Evolutionary conservation across 2,113 vertebrate genomes (phyloP), one percentile per base, ranked within the genome.

Genomic region (Elephantulus edwardii): DNA sequence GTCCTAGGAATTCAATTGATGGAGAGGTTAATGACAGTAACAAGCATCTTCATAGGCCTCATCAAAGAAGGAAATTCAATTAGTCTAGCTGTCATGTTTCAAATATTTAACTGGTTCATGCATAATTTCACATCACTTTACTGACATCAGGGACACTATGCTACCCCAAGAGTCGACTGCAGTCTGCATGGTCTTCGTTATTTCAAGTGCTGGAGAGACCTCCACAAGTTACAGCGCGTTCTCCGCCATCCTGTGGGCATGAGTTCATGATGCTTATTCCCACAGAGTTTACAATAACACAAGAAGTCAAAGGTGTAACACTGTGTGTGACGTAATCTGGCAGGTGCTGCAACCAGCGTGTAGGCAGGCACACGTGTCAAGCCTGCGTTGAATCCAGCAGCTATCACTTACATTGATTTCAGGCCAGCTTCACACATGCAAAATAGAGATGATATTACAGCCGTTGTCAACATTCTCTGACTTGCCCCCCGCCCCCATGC

Each of bases 51-150:
- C n/a, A 74, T 50, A 66, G 64, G 14, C 16, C 74, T 91, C 74
- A 91, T 60, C 75, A 88, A 85, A 78, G 75, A 79, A 48, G 50
- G 82, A 64, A 85, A 71, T 58, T 77, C 22, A 78, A 4, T 78
- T 62, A 46, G 8, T 78, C 35, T 70, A 87, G 74, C 78, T 40
- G 9, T 46, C 56, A 64, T 30, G 4, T 84, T 91, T 92, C 86
- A 89, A 77, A 89, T 68, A 84, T 83, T 77, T 58, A 42, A 54
- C 72, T 5, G 52, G 79, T 54, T 54, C 28, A 35, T 38, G 60
- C 77, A 91, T 44, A 80, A 72, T 44, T 86, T 80, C 42, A 24
- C 30, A 75, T 78, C 38, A 48, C 38, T 83, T 58, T 79, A 40
- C 58, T 71, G 22, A 46, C 48, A 54, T 64, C 54, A 66, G 52